phyloP scores from a whole-genome alignment of 2,113 vertebrate genomes.

The Galeopterus variegatus region DNA sequence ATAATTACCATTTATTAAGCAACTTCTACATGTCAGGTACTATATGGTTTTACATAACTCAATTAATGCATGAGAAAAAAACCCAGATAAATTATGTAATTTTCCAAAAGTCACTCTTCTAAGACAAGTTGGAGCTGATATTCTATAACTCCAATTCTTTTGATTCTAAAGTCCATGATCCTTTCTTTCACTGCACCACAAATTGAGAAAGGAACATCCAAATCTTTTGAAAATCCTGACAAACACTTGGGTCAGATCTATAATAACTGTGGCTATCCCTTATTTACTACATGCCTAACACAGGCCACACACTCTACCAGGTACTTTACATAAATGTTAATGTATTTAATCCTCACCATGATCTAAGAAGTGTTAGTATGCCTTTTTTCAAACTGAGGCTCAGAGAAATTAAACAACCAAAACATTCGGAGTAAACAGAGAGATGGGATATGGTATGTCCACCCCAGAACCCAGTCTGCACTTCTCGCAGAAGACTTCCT shows the following conservation, averaged over 20 bases:
- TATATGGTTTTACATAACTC: neutral
- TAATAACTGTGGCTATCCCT: neutral
- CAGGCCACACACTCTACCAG: neutral
- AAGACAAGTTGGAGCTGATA: neutral
- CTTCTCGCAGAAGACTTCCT: neutral
- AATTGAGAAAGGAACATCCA: neutral
- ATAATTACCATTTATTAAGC: neutral
- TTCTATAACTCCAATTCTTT: neutral
- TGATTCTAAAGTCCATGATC: neutral
- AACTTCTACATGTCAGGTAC: neutral
- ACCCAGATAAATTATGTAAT: neutral
- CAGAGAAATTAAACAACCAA: conserved; percentile 7
- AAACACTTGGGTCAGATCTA: neutral
- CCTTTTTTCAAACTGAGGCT: conserved; percentile 45
- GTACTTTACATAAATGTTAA: neutral
- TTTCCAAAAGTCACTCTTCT: conserved; percentile 11
- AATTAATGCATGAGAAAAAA: neutral
- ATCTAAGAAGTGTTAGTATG: neutral
- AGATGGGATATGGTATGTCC: neutral
- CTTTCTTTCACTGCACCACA: neutral
- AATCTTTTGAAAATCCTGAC: conserved; percentile 13
- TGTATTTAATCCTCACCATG: neutral
- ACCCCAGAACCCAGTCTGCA: neutral
- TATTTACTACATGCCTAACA: neutral
- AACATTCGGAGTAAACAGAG: neutral